These are phyloP conservation scores for Hypercompe scribonia DNA, from an alignment of 2,888 invertebrate genomes.

Conservation along the genomic window DNA sequence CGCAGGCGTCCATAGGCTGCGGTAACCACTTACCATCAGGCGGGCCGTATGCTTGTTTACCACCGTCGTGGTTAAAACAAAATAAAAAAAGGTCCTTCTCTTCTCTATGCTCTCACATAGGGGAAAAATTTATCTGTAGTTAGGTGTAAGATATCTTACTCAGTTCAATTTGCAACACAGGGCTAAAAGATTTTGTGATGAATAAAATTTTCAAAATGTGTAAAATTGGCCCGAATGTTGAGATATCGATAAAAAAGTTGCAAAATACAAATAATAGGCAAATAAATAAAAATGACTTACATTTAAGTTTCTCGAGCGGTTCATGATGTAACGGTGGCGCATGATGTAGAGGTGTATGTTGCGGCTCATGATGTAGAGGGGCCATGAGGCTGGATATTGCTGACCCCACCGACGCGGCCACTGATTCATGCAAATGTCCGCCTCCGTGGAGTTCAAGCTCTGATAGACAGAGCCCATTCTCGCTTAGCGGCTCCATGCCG, in stretches of 20 bases:
- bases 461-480: constrained; percentile 91
- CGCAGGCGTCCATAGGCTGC: no score
- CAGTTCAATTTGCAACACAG: no score
- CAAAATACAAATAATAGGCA: not conserved
- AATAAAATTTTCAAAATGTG: not conserved
- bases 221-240: not conserved
- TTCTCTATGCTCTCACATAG: no score
- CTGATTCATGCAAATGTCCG: constrained; percentile 83
- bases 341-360: constrained; percentile 85
- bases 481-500: constrained; percentile 89
- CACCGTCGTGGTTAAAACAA: no score
- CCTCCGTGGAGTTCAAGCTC: constrained; percentile 88
- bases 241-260: not conserved
- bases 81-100: no score
- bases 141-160: no score
- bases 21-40: no score
- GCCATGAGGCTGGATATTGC: constrained; percentile 86
- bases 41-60: no score
- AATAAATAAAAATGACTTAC: constrained; percentile 84
- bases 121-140: no score
- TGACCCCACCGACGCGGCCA: constrained; percentile 84
- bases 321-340: constrained; percentile 89
- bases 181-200: no score
- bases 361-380: constrained; percentile 85
- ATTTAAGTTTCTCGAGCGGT: constrained; percentile 92